phyloP scores from a whole-genome alignment of 2,113 vertebrate genomes.

The Rhabdomys dilectus region DNA sequence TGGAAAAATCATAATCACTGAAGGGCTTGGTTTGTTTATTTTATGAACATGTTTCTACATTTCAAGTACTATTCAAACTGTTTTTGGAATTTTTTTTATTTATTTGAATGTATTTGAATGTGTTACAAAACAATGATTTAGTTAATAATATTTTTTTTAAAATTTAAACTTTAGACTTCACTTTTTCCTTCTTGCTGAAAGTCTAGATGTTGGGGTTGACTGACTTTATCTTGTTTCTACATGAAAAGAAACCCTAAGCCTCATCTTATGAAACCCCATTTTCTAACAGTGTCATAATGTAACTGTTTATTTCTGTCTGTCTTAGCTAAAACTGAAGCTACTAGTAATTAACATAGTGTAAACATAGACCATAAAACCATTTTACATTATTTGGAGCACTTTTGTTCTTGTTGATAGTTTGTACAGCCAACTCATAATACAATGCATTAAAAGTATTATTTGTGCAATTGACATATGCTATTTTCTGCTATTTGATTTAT shows the following conservation, averaged over 20 bases:
- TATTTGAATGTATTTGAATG: conserved; percentile 70
- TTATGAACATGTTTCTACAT: conserved; percentile 70
- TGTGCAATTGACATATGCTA: conserved; percentile 46
- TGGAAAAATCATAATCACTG: not conserved
- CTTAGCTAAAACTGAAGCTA: conserved; percentile 62
- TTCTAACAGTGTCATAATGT: conserved; percentile 44
- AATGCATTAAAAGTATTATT: conserved; percentile 61
- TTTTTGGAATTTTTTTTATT: conserved; percentile 78
- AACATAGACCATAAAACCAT: conserved; percentile 56
- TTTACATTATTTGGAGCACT: conserved; percentile 60
- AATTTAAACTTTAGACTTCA: conserved; percentile 59
- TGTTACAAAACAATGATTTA: conserved; percentile 75
- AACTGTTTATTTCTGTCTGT: conserved; percentile 56
- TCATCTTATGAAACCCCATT: not conserved
- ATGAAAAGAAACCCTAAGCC: conserved; percentile 5
- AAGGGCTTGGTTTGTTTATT: conserved; percentile 52
- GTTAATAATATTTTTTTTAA: conserved; percentile 75
- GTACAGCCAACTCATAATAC: conserved; percentile 53
- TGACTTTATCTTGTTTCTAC: conserved; percentile 44
- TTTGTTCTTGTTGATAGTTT: conserved; percentile 46
- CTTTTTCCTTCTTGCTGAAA: conserved; percentile 52
- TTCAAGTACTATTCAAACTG: conserved; percentile 82
- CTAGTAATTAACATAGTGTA: conserved; percentile 43
- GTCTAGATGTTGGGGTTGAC: conserved; percentile 27
- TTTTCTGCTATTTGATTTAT: conserved; percentile 56